Evolutionary conservation across 2,888 invertebrate species (phyloP).

Genomic region (Mongoloraphidia duomilia): DNA sequence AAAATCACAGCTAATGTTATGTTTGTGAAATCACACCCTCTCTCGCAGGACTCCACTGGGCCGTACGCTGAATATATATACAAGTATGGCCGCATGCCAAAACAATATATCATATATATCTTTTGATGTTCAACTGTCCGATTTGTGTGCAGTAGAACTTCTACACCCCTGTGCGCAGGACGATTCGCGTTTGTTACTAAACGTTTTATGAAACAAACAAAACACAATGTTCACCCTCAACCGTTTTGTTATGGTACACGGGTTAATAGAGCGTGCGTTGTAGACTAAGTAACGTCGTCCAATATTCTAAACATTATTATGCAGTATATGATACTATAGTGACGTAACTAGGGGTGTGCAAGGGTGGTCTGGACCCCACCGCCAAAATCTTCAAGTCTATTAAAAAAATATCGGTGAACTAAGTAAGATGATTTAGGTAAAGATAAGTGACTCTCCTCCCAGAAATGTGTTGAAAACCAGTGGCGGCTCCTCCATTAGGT

Average conservation of each 20-base stretch:
- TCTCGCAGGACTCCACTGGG: too few species aligned
- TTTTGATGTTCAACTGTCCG: not conserved
- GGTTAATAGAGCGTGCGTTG: not conserved
- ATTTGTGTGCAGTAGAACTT: not conserved
- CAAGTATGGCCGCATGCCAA: not conserved
- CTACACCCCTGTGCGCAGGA: not conserved
- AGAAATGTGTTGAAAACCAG: too few species aligned
- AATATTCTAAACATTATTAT: too few species aligned
- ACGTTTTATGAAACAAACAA: not conserved
- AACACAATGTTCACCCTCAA: not conserved
- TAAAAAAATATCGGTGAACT: too few species aligned
- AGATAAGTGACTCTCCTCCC: too few species aligned
- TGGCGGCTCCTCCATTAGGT: too few species aligned
- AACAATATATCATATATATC: not conserved
- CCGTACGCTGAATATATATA: too few species aligned
- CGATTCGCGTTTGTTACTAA: not conserved
- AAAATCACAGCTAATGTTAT: not conserved
- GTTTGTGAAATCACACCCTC: not conserved
- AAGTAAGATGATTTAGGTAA: too few species aligned
- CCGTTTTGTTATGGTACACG: not conserved
- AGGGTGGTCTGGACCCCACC: too few species aligned
- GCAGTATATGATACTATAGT: too few species aligned
- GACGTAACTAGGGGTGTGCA: too few species aligned
- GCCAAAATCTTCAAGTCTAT: too few species aligned
- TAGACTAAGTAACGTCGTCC: not conserved